Evolutionary conservation across 2,797 vertebrate genomes (phyloP).

Genomic region (Takifugu rubripes): DNA sequence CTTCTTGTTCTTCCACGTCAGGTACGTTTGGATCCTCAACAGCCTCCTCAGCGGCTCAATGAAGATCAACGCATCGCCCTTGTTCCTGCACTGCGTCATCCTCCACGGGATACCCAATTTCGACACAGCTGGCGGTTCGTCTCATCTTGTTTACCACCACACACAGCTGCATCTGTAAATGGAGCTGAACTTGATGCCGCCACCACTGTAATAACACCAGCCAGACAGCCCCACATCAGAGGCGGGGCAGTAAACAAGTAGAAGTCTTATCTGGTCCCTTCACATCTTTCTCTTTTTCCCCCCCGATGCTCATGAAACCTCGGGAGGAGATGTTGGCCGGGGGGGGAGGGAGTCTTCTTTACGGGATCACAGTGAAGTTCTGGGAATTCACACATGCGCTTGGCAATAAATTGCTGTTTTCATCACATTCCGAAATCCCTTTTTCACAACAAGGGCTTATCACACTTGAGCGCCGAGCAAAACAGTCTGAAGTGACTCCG

Average conservation of each 20-base stretch:
- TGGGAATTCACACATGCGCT: conserved; percentile 39
- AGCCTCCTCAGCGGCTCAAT: conserved; percentile 88
- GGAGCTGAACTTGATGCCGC: conserved; percentile 24
- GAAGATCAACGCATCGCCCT: conserved; percentile 89
- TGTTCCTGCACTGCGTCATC: conserved; percentile 89
- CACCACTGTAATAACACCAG: conserved; percentile 20
- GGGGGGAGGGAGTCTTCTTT: conserved; percentile 24
- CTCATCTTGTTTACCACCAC: conserved; percentile 39
- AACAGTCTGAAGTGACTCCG: conserved; percentile 18
- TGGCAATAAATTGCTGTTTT: conserved; percentile 57
- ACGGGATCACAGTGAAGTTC: conserved; percentile 34
- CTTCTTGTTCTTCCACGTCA: conserved; percentile 47
- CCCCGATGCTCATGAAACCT: conserved; percentile 25
- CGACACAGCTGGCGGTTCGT: conserved; percentile 80
- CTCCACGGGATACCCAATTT: conserved; percentile 87
- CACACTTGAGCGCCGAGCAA: conserved; percentile 23
- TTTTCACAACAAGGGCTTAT: conserved; percentile 52
- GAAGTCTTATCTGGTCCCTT: conserved; percentile 42
- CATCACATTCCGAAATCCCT: conserved; percentile 26
- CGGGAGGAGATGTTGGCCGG: conserved; percentile 38
- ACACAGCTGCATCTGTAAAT: conserved; percentile 37
- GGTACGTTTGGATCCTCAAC: conserved; percentile 91
- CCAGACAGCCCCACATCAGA: conserved; percentile 60
- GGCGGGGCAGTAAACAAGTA: conserved; percentile 44
- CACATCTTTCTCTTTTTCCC: conserved; percentile 27